Conservation (phyloP, 2,113 vertebrate species). For the Cephalopterus ornatus region DNA sequence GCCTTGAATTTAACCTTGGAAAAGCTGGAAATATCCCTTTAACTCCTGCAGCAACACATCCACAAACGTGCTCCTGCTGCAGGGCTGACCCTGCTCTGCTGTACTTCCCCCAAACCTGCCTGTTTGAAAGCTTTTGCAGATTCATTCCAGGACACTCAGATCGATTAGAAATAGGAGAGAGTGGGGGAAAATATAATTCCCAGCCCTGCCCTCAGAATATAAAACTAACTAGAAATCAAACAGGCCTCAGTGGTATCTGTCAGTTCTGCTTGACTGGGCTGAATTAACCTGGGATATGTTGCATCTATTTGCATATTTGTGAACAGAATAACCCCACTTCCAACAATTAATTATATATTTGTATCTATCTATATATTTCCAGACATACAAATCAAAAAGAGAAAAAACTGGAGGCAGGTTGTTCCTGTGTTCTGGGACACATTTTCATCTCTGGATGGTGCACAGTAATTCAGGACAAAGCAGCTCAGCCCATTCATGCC, state of each 20-base stretch:
- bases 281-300: not conserved
- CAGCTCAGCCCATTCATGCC: not conserved
- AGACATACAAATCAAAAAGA: not conserved
- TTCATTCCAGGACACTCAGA: not conserved
- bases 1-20: not conserved
- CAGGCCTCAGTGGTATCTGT: not conserved
- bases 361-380: not conserved
- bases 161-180: not conserved
- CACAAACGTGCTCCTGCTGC: not conserved
- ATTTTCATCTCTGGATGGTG: not conserved
- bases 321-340: not conserved
- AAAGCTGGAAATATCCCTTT: not conserved
- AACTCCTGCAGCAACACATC: not conserved
- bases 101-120: not conserved
- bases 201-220: not conserved
- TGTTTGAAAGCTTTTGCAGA: not conserved
- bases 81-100: not conserved
- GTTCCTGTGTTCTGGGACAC: not conserved
- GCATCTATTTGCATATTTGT: not conserved
- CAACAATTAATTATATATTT: not conserved
- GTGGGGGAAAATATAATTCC: not conserved
- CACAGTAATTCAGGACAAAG: not conserved
- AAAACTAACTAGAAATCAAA: slow-evolving; percentile 2
- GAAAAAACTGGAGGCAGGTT: not conserved
- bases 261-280: not conserved